These are phyloP conservation scores for Entelurus aequoreus DNA, from an alignment of 2,113 vertebrate genomes.

Conservation along the genomic window DNA sequence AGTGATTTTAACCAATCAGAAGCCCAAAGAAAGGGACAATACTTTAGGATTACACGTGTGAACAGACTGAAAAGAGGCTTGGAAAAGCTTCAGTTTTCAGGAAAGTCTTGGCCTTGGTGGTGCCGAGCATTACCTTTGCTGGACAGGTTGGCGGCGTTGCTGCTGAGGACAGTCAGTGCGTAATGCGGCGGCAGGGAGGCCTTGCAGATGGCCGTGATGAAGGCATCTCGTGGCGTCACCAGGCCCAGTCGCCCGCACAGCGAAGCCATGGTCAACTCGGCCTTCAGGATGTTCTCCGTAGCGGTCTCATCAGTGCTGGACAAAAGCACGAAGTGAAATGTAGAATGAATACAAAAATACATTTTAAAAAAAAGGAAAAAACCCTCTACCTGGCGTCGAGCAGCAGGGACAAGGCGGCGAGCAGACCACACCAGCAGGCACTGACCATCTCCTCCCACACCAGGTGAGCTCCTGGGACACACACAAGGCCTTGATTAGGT, in stretches of 20 bases:
- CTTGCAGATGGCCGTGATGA: slow-evolving; percentile 98
- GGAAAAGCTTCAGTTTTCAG: too few species aligned
- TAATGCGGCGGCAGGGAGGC: slow-evolving; percentile 96
- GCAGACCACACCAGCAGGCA: slow-evolving; percentile 95
- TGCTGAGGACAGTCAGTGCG: slow-evolving; percentile 87
- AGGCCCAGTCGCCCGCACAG: slow-evolving; percentile 89
- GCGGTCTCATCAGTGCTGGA: slow-evolving; percentile 93
- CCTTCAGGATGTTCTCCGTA: slow-evolving; percentile 97
- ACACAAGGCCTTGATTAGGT: neutral
- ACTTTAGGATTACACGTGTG: too few species aligned
- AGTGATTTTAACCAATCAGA: too few species aligned
- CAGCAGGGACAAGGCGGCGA: slow-evolving; percentile 92
- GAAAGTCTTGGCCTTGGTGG: neutral
- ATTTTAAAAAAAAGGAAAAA: too few species aligned
- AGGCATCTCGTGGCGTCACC: slow-evolving; percentile 94
- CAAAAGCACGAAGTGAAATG: too few species aligned
- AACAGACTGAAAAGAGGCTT: too few species aligned
- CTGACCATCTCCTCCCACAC: slow-evolving; percentile 99
- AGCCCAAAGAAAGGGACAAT: too few species aligned
- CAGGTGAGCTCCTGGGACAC: slow-evolving; percentile 77
- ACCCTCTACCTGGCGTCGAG: slow-evolving; percentile 88
- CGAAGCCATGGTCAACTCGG: slow-evolving; percentile 92
- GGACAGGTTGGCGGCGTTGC: slow-evolving; percentile 76
- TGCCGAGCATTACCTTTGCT: slow-evolving; percentile 79
- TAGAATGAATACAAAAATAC: too few species aligned